Conservation (phyloP, 2,113 vertebrate species). For the Tragelaphus strepsiceros region DNA sequence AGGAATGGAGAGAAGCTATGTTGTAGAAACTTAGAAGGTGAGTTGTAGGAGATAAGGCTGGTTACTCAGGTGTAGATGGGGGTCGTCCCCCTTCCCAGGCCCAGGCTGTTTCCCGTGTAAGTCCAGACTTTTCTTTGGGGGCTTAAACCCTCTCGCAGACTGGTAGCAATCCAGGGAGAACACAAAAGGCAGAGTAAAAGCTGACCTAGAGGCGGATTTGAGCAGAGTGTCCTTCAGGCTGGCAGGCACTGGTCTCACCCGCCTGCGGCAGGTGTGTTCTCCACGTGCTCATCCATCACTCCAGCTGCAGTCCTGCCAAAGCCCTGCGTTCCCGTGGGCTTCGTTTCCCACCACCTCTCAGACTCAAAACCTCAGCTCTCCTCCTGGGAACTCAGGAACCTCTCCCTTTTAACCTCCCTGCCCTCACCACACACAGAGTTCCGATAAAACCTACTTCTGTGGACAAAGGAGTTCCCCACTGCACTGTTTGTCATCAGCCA, state of each 20-base stretch:
- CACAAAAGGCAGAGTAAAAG: background rate
- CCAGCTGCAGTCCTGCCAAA: background rate
- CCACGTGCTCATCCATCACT: no score
- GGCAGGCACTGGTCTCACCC: background rate
- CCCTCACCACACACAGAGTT: background rate
- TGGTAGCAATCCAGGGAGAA: background rate
- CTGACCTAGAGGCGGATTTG: background rate
- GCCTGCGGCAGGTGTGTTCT: background rate
- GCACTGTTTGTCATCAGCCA: background rate
- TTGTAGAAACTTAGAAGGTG: background rate
- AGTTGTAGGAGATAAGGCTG: background rate
- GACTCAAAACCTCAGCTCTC: background rate
- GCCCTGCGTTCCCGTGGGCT: no score
- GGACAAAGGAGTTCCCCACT: background rate
- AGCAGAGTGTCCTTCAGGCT: background rate
- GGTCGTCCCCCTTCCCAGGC: background rate
- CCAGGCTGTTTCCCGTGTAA: rapidly evolving
- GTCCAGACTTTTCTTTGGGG: background rate
- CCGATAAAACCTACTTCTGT: background rate
- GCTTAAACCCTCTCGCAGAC: rapidly evolving
- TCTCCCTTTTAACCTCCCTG: background rate
- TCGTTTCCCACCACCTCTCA: background rate
- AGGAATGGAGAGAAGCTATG: background rate
- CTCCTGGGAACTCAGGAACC: background rate
- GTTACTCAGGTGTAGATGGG: background rate